Conservation (phyloP, 2,797 vertebrate species). For the Diceros bicornis region DNA sequence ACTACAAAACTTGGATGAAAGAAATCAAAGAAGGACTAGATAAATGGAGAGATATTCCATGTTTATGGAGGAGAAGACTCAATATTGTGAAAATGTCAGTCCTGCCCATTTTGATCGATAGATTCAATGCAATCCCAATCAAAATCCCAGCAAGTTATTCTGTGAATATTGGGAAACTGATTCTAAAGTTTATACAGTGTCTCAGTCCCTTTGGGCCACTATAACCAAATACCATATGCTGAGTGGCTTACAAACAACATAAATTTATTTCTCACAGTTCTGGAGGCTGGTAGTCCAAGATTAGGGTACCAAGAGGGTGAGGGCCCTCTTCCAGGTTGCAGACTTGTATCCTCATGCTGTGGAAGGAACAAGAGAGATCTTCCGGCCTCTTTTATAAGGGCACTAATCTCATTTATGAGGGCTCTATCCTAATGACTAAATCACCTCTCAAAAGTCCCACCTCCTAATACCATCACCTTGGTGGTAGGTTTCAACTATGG, state of each 20-base stretch:
- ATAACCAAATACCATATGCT: not conserved
- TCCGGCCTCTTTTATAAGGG: not conserved
- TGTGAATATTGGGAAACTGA: not conserved
- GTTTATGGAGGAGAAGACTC: not conserved
- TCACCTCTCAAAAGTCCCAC: not conserved
- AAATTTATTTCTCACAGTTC: not conserved
- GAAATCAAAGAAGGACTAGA: not conserved
- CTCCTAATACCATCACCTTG: not conserved
- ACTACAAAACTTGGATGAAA: not conserved
- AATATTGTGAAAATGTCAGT: not conserved
- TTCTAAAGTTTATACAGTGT: not conserved
- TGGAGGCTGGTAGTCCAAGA: not conserved
- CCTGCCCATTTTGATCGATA: not conserved
- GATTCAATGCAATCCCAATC: not conserved
- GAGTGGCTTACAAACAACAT: not conserved
- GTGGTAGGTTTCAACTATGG: not conserved
- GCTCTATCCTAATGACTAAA: not conserved
- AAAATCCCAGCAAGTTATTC: not conserved
- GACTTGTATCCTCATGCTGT: not conserved
- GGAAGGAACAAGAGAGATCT: not conserved
- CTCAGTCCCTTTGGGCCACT: not conserved
- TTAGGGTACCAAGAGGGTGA: not conserved
- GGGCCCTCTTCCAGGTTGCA: not conserved
- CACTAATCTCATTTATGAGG: not conserved
- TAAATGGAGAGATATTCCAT: not conserved